These are phyloP conservation scores for Cataglyphis rosenhaueri DNA, from an alignment of 2,888 invertebrate species.

Conservation along the genomic window DNA sequence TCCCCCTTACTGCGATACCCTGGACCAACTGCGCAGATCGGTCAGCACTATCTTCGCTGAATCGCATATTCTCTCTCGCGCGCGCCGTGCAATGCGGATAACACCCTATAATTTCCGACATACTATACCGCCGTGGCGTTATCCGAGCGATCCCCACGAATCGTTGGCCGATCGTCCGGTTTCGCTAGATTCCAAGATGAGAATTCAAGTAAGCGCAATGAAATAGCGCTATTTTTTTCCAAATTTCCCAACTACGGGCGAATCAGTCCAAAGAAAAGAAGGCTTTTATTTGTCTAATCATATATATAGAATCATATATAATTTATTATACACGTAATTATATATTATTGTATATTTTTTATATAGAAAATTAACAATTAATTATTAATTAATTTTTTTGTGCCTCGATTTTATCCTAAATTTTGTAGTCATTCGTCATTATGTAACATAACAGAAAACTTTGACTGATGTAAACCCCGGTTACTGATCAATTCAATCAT, in stretches of 20 bases:
- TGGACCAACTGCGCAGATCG: slow-evolving; percentile 38
- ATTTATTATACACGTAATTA: background rate
- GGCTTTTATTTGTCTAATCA: background rate
- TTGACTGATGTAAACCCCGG: no score
- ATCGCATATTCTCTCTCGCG: slow-evolving; percentile 80
- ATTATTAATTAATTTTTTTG: background rate
- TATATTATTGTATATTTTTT: no score
- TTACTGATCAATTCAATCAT: no score
- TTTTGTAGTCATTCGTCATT: no score
- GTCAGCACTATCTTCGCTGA: slow-evolving; percentile 77
- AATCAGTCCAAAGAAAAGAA: background rate
- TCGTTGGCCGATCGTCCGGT: slow-evolving; percentile 78
- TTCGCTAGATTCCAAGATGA: slow-evolving; percentile 79
- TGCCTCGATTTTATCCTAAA: no score
- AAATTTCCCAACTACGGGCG: slow-evolving; percentile 14
- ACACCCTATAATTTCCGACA: slow-evolving; percentile 84
- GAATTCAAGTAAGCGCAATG: slow-evolving; percentile 57
- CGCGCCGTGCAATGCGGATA: slow-evolving; percentile 77
- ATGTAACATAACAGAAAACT: no score
- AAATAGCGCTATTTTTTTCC: background rate
- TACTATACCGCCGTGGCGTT: slow-evolving; percentile 79
- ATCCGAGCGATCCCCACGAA: slow-evolving; percentile 80
- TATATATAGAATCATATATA: background rate
- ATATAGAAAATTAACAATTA: background rate
- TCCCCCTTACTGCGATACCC: slow-evolving; percentile 15